Base-by-base conservation (phyloP, 2,797 vertebrate genomes). In the Lateolabrax maculatus region DNA sequence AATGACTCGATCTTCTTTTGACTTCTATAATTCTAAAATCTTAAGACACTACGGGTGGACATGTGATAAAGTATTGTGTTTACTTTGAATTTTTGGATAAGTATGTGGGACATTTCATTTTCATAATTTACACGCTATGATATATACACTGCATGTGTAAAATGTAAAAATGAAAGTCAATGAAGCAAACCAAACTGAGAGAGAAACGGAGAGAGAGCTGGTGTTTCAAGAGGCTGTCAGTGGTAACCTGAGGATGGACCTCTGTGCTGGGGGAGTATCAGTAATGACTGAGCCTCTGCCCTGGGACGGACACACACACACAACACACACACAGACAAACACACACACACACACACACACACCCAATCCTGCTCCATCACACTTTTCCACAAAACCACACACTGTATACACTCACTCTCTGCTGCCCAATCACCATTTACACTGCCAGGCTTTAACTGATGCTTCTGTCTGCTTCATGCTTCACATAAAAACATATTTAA, bases 251-350 rank as follows among this genome's bases (percentile, higher is more conserved):
- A 95, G 94, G 92, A 93, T 56, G 80, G 86, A 77, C 62, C 83
- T 83, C 72, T 78, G 87, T 81, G 89, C 94, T 85, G 25, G 69
- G 95, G 95, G 95, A 95, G 95, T 96, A 95, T 95, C 92, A 89
- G 84, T 92, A 66, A 89, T 90, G 91, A 92, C 89, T 90, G 90
- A 88, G 88, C 84, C 84, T 70, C 85, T 81, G 84, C 85, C 84
- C 82, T 68, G 75, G 75, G 73, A 87, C 87, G 79, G 77, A 72
- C 75, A 65, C 55, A 81, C 89, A 79, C 86, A 89, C 86, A 83
- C 83, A 87, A n/a, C n/a, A 89, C 81, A n/a, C n/a, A n/a, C n/a
- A n/a, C n/a, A n/a, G n/a, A n/a, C n/a, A n/a, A n/a, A n/a, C n/a
- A n/a, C n/a, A 86, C 82, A 88, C 81, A 87, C 80, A 75, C 79